Evolutionary conservation across 1,140 invertebrate species (phyloP).

Genomic region (honey bee (Apis mellifera)): Amel_HAv3.1 CM009933.2:6144501-6145000

Average conservation of each 20-base stretch:
- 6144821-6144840: too few species aligned
- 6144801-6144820: neutral
- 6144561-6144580: conserved; percentile 72
- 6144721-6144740: neutral
- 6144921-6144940: neutral
- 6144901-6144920: neutral
- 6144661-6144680: conserved; percentile 26
- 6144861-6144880: neutral
- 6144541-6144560: conserved; percentile 73
- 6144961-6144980: neutral
- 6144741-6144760: neutral
- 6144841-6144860: conserved; percentile 2
- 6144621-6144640: conserved; percentile 60
- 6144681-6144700: neutral
- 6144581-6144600: conserved; percentile 62
- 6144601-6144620: conserved; percentile 57
- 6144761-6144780: neutral
- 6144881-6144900: neutral
- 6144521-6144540: conserved; percentile 54
- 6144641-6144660: neutral
- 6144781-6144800: neutral
- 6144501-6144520: conserved; percentile 37
- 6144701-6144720: neutral
- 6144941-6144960: neutral
- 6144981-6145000: too few species aligned